Conservation (phyloP, 2,888 invertebrate genomes). For the Macrosoma leucophasiata region DNA sequence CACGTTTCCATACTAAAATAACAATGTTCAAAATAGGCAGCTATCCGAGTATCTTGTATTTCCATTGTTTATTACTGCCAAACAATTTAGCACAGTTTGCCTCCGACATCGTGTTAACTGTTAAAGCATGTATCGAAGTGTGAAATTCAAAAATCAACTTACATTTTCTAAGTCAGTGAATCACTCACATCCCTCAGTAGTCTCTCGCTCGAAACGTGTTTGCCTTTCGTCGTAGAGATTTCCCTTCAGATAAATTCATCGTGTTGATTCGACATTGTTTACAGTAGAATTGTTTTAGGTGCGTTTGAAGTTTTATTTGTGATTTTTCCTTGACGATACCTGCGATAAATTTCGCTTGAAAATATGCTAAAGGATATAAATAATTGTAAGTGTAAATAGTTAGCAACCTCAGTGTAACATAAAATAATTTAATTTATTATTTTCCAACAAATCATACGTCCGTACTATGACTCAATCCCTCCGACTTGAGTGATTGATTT, state of each 20-base stretch:
- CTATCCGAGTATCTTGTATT: too few species aligned
- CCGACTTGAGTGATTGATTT: too few species aligned
- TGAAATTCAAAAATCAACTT: slow-evolving; percentile 74
- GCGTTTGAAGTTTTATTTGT: slow-evolving; percentile 42
- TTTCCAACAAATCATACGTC: too few species aligned
- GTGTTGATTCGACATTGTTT: slow-evolving; percentile 67
- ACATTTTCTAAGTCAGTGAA: slow-evolving; percentile 69
- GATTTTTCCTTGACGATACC: slow-evolving; percentile 32
- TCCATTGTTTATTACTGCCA: too few species aligned
- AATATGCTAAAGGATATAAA: too few species aligned
- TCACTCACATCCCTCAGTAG: slow-evolving; percentile 54
- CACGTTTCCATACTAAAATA: too few species aligned
- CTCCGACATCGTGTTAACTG: slow-evolving; percentile 35
- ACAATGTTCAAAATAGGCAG: too few species aligned
- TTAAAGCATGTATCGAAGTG: slow-evolving; percentile 54
- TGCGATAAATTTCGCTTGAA: too few species aligned
- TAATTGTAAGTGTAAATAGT: too few species aligned
- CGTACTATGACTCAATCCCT: too few species aligned
- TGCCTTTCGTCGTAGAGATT: slow-evolving; percentile 58
- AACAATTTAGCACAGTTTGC: slow-evolving; percentile 36
- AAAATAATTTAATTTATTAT: too few species aligned
- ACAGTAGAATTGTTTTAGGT: slow-evolving; percentile 55
- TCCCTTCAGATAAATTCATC: slow-evolving; percentile 62
- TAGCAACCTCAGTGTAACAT: too few species aligned
- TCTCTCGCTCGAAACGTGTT: slow-evolving; percentile 59